Percentiles rank a stretch among this genome's conserved stretches.
phyloP scores from a whole-genome alignment of 1,140 invertebrate species.

The Cydia amplana region DNA sequence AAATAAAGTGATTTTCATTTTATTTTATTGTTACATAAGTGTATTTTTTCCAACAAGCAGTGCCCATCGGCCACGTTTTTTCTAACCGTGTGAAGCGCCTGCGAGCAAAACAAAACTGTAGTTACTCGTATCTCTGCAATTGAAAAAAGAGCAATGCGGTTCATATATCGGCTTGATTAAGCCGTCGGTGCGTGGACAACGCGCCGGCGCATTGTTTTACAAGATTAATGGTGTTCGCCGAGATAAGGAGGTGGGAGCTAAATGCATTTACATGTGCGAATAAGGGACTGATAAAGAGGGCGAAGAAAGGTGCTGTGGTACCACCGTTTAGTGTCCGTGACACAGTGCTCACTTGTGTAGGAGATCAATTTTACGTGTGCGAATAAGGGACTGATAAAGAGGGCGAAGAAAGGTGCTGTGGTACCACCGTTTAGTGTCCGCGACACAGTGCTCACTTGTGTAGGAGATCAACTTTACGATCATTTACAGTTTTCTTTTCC shows the following conservation, averaged over 20 bases:
- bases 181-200: conserved; percentile 61
- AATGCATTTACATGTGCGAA: conserved; percentile 78
- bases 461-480: neutral
- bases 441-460: conserved; percentile 42
- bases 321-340: conserved; percentile 49
- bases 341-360: conserved; percentile 38
- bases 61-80: neutral
- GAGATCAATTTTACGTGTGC: conserved; percentile 64
- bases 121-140: conserved; percentile 44
- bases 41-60: neutral
- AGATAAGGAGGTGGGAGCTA: conserved; percentile 75
- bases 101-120: conserved; percentile 4
- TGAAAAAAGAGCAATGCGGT: conserved; percentile 57
- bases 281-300: conserved; percentile 69
- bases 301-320: conserved; percentile 58
- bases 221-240: conserved; percentile 74
- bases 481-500: too few relatives aligned
- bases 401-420: conserved; percentile 62
- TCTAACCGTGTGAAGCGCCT: neutral
- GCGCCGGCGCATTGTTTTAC: conserved; percentile 72
- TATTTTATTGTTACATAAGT: too few relatives aligned
- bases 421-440: conserved; percentile 47
- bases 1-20: too few relatives aligned
- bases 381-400: conserved; percentile 72
- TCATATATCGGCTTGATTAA: conserved; percentile 65